Conservation (phyloP, 2,888 invertebrate species). For the Diloba caeruleocephala region DNA sequence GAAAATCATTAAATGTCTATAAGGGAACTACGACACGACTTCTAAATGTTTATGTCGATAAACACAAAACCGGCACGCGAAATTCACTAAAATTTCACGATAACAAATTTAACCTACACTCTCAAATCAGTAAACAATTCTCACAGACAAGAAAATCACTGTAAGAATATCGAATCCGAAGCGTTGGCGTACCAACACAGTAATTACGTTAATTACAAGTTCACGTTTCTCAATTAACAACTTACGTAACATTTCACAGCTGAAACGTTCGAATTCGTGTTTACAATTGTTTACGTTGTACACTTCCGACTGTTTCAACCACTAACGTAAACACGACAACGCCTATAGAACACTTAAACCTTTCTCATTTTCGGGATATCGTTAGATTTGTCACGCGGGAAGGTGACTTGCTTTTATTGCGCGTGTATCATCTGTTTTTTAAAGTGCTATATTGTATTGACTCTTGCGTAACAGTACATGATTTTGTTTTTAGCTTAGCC, state of each 20-base stretch:
- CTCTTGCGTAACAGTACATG: too few species aligned
- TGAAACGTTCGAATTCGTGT: conserved; percentile 29
- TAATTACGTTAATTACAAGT: conserved; percentile 54
- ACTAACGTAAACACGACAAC: conserved; percentile 16
- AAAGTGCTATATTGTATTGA: too few species aligned
- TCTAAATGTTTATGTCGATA: too few species aligned
- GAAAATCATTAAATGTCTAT: too few species aligned
- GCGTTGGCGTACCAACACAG: conserved; percentile 18
- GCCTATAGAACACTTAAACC: too few species aligned
- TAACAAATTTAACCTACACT: background rate
- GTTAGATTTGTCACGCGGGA: too few species aligned
- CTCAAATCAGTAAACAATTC: conserved; percentile 2
- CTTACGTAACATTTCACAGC: conserved; percentile 39
- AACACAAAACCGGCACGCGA: background rate
- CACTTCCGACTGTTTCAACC: conserved; percentile 10
- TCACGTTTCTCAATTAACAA: conserved; percentile 53
- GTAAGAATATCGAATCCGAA: conserved; percentile 11
- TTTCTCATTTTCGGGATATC: too few species aligned
- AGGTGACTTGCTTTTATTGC: too few species aligned
- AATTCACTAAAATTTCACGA: conserved; percentile 26
- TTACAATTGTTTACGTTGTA: conserved; percentile 31
- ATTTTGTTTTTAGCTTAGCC: too few species aligned
- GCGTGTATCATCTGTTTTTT: too few species aligned
- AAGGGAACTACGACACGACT: too few species aligned
- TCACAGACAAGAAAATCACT: conserved; percentile 14